phyloP scores from a whole-genome alignment of 2,113 vertebrate species.

The Trichechus manatus region DNA sequence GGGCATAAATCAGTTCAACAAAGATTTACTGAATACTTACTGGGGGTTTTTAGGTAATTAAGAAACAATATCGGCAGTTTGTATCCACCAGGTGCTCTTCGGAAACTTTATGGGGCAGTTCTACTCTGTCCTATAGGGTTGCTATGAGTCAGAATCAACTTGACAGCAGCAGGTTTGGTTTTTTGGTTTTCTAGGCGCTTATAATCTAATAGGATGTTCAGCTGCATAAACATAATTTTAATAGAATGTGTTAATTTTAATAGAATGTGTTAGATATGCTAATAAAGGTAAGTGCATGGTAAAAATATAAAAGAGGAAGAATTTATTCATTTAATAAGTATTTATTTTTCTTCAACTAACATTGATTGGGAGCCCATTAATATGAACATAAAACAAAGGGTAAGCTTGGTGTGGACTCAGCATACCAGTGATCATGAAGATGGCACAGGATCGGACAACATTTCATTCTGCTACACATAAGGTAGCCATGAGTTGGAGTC shows the following conservation, averaged over 20 bases:
- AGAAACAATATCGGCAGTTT: not conserved
- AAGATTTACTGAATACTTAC: not conserved
- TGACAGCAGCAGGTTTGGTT: too few relatives aligned
- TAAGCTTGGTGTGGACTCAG: not conserved
- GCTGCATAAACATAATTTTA: not conserved
- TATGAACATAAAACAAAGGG: not conserved
- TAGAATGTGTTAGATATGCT: not conserved
- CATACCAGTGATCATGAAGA: not conserved
- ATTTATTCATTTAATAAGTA: not conserved
- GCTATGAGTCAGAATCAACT: too few relatives aligned
- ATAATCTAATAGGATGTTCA: not conserved
- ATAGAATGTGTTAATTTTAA: not conserved
- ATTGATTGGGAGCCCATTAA: not conserved
- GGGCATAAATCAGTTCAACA: not conserved
- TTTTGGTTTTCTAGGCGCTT: not conserved
- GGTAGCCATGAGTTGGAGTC: not conserved
- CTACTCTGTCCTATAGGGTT: too few relatives aligned
- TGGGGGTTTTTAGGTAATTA: constrained; percentile 5
- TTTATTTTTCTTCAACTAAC: not conserved
- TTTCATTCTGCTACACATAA: not conserved
- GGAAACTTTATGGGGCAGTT: too few relatives aligned
- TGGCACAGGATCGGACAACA: too few relatives aligned
- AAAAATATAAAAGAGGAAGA: not conserved
- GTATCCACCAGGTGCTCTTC: too few relatives aligned
- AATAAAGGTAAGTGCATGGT: not conserved